Percentiles rank a stretch among this genome's conserved stretches.
These are phyloP conservation scores for Junco hyemalis DNA, from an alignment of 2,113 vertebrate genomes.

Conservation along the genomic window DNA sequence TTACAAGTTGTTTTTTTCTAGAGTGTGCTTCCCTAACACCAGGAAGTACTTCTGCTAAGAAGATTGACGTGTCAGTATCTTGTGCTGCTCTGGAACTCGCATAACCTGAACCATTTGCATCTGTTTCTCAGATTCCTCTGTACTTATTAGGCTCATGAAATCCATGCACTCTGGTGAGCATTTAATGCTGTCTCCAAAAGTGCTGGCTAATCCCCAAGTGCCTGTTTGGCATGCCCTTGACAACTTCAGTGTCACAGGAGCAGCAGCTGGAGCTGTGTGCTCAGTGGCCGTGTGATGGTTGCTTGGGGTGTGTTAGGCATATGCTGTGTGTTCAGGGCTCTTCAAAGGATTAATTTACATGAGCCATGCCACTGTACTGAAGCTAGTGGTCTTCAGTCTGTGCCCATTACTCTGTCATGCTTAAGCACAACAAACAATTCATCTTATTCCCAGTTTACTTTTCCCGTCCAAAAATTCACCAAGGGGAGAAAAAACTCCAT, in stretches of 20 bases:
- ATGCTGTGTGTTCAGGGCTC: background rate
- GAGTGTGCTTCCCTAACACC: background rate
- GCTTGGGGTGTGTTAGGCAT: background rate
- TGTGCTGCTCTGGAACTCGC: background rate
- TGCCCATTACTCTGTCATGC: background rate
- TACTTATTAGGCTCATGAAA: background rate
- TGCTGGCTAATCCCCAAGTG: background rate
- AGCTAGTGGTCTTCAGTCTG: background rate
- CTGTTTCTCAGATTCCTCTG: background rate
- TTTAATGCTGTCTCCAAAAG: background rate
- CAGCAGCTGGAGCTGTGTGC: conserved; percentile 3
- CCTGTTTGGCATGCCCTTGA: background rate
- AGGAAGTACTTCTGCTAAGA: background rate
- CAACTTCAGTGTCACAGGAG: background rate
- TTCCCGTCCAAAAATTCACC: background rate
- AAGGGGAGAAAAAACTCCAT: fast-evolving
- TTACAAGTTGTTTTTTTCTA: background rate
- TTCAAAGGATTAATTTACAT: conserved; percentile 8
- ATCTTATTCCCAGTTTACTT: background rate
- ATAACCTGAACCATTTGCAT: background rate
- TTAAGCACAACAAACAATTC: background rate
- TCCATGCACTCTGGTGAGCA: background rate
- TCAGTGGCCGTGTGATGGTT: background rate
- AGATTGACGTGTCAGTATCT: background rate
- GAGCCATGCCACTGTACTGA: background rate